Conservation (phyloP, 2,113 vertebrate species). For the Stigmatopora argus region DNA sequence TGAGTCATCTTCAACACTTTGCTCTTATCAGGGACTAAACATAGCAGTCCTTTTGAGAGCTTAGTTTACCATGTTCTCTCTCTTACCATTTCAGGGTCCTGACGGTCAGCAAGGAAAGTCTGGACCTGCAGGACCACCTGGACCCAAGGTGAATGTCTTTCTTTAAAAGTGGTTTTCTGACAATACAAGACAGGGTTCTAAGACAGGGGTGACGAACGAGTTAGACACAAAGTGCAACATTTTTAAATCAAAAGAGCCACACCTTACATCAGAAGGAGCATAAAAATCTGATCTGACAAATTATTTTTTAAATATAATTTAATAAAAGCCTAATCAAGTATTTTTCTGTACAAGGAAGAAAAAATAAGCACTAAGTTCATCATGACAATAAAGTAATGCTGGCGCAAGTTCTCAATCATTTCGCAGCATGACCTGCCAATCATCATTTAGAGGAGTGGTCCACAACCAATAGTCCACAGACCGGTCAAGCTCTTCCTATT, state of each 20-base stretch:
- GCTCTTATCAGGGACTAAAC: background rate
- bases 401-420: background rate
- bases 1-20: constrained; percentile 10
- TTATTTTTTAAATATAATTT: too few species aligned
- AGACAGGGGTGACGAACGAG: background rate
- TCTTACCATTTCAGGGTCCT: constrained; percentile 73
- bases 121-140: constrained; percentile 83
- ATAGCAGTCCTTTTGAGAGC: background rate
- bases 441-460: background rate
- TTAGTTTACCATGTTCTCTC: background rate
- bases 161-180: background rate
- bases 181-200: constrained; percentile 1
- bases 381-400: background rate
- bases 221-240: too few species aligned
- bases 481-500: too few species aligned
- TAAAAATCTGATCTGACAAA: too few species aligned
- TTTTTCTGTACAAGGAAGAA: background rate
- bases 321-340: too few species aligned
- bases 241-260: too few species aligned
- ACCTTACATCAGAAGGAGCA: too few species aligned
- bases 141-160: constrained; percentile 80
- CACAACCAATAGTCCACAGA: too few species aligned
- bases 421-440: background rate
- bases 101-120: constrained; percentile 87
- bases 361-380: background rate